Percentiles rank a stretch among this genome's conserved stretches.
phyloP scores from a whole-genome alignment of 2,113 vertebrate species.

The Dromas ardeola region DNA sequence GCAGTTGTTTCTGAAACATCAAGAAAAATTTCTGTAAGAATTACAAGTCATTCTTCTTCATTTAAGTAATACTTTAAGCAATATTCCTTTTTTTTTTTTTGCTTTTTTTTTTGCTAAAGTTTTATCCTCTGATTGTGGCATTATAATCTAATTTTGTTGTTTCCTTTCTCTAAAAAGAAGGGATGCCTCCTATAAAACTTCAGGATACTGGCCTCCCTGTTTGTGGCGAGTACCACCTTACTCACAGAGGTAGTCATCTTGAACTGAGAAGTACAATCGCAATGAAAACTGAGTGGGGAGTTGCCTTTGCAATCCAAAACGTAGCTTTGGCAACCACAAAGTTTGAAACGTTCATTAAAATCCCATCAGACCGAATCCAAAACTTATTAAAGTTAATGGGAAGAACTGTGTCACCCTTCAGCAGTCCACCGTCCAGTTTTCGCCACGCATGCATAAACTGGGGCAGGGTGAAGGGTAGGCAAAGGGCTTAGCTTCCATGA shows the following conservation, averaged over 20 bases:
- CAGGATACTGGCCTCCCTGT: neutral
- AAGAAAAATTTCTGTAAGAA: neutral
- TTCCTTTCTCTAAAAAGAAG: neutral
- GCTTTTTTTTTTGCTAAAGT: neutral
- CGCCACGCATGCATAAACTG: neutral
- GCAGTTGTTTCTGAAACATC: neutral
- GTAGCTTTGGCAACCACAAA: neutral
- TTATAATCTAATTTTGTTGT: neutral
- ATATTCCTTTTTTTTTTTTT: neutral
- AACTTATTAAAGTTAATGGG: neutral
- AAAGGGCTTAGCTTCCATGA: neutral
- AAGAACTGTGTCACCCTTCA: neutral
- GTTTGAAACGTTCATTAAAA: neutral
- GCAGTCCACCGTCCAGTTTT: neutral
- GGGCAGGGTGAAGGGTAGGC: neutral
- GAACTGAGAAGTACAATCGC: neutral
- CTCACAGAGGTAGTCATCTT: neutral
- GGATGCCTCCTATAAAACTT: neutral
- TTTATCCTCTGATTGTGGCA: neutral
- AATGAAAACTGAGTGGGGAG: neutral
- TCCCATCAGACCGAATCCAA: neutral
- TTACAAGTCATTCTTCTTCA: neutral
- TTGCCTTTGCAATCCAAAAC: neutral
- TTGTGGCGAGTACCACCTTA: neutral
- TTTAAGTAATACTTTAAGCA: neutral